Conservation (phyloP, 1,140 invertebrate genomes). For the Andrena cerasifolii region DNA sequence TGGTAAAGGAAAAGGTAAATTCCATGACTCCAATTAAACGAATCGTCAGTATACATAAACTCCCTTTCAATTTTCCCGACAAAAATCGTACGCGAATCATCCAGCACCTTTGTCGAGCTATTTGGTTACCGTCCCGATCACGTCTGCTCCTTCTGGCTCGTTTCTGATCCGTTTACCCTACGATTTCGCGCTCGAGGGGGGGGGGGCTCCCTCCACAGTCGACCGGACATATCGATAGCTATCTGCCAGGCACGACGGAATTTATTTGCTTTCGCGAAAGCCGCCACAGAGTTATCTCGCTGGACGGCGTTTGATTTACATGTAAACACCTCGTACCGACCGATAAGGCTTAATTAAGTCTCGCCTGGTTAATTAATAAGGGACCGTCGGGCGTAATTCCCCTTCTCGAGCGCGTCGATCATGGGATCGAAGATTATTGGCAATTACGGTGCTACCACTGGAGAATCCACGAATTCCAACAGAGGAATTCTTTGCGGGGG, state of each 20-base stretch:
- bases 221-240: conserved; percentile 40
- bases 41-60: no score
- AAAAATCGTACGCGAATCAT: no score
- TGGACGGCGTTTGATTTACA: conserved; percentile 68
- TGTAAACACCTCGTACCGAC: conserved; percentile 68
- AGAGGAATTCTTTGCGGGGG: neutral
- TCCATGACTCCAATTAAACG: no score
- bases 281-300: conserved; percentile 42
- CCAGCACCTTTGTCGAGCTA: no score
- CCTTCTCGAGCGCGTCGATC: conserved; percentile 1
- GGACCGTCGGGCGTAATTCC: neutral
- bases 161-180: neutral
- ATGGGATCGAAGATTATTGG: conserved; percentile 6
- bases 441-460: neutral
- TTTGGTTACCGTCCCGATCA: neutral
- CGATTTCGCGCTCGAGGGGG: neutral
- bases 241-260: conserved; percentile 34
- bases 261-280: conserved; percentile 55
- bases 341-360: conserved; percentile 74
- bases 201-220: conserved; percentile 18
- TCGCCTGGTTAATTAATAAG: conserved; percentile 73
- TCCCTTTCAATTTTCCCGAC: no score
- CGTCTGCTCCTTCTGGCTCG: neutral
- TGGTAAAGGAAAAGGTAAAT: no score
- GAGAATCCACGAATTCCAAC: neutral